These are phyloP conservation scores for Anaspis maculata DNA, from an alignment of 2,888 invertebrate species.

Conservation along the genomic window DNA sequence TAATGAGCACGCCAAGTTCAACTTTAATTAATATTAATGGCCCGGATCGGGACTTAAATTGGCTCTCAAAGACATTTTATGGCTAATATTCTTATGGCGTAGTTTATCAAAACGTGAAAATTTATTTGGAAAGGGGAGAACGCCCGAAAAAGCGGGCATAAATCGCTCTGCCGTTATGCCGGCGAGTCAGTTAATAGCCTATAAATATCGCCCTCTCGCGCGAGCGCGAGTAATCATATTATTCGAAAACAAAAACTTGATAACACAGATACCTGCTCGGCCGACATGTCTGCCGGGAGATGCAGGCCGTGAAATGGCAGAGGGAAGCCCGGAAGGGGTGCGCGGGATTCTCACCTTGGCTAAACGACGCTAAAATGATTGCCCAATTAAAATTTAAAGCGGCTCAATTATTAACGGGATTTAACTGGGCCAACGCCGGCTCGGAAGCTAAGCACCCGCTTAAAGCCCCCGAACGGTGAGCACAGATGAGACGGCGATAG, in stretches of 20 bases:
- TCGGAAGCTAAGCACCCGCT: slow-evolving; percentile 17
- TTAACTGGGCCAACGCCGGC: slow-evolving; percentile 16
- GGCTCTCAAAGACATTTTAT: slow-evolving; percentile 28
- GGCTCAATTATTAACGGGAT: slow-evolving; percentile 21
- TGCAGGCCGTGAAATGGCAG: no score
- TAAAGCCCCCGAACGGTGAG: slow-evolving; percentile 16
- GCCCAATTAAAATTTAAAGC: slow-evolving; percentile 21
- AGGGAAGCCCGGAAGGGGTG: no score
- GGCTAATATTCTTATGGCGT: slow-evolving; percentile 24
- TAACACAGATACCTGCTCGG: no score
- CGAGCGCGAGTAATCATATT: no score
- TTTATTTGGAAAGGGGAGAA: slow-evolving; percentile 14
- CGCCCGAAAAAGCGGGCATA: slow-evolving; percentile 10
- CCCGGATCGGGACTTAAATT: slow-evolving; percentile 25
- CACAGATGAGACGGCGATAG: slow-evolving; percentile 12
- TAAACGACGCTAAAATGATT: slow-evolving; percentile 16
- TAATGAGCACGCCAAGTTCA: slow-evolving; percentile 26
- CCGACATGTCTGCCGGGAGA: no score
- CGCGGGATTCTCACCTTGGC: slow-evolving; percentile 9
- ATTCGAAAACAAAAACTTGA: no score
- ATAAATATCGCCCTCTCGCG: slow-evolving; percentile 13
- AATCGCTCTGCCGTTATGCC: slow-evolving; percentile 12
- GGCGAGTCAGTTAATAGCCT: slow-evolving; percentile 13
- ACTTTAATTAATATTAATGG: slow-evolving; percentile 31
- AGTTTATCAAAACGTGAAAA: slow-evolving; percentile 16